Base-by-base conservation (phyloP, 2,113 vertebrate species). In the Triplophysa siluroides region DNA sequence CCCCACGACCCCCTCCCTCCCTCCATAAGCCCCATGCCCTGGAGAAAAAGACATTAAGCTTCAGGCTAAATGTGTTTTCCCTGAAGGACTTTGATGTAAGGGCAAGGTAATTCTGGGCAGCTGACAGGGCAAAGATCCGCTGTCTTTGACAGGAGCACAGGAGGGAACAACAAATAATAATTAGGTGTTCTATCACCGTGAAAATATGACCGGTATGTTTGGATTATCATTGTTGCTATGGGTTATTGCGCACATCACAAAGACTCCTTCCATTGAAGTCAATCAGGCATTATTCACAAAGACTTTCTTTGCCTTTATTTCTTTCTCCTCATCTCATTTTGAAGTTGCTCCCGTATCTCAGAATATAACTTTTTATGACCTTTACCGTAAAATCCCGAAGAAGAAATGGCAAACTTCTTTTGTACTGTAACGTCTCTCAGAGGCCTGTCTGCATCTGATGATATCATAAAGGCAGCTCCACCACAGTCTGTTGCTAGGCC, bases 131-230 rank as follows among this genome's bases (percentile, higher is more conserved):
- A 26, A 74, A 82, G 67, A 76, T 65, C 13, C 50, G 64, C 18
- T 58, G 67, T 71, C 62, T 71, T 61, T 78, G 80, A 81, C 80
- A 74, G 69, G 56, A 8, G 45, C 50, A 84, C 70, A 70, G 54
- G 41, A 76, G 61, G 47, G 33, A 81, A 81, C 75, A 81, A 85
- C 74, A 86, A 86, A 86, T 84, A 78, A 83, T 83, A 83, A 83
- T 82, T 83, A 84, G 72, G 33, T 12, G 66, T 60, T 70, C 61
- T 82, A 79, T 83, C 81, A 81, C 67, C 61, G 66, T 65, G 68
- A 63, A 81, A 85, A 79, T 83, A 77, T 80, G 80, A 80, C 74
- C 80, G 82, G 74, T 80, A 82, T 81, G 78, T 79, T 79, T 79
- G 74, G 67, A 72, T 85, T 85, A 80, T 79, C 74, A 72, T 62